A percentile compares a stretch with the other conserved stretches of the same genome.
Conservation (phyloP, 2,888 invertebrate genomes). For the Tachina grossa region DNA sequence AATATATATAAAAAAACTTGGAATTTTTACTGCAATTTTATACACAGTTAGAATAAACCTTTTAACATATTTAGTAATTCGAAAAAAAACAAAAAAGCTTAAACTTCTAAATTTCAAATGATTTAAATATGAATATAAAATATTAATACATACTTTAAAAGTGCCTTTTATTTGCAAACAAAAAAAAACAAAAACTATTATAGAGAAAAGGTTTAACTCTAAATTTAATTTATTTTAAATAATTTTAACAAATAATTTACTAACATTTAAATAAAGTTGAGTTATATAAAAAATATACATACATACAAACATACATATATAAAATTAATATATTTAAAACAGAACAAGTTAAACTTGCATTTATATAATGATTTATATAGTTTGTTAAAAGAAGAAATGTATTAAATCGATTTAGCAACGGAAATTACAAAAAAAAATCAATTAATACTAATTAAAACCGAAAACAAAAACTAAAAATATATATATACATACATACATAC, state of each 20-base stretch:
- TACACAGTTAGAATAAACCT: conserved; percentile 56
- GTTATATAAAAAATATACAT: conserved; percentile 41
- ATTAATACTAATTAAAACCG: conserved; percentile 6
- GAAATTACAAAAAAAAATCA: conserved; percentile 8
- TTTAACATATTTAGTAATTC: conserved; percentile 15
- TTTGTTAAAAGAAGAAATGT: conserved; percentile 6
- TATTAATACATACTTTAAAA: conserved; percentile 64
- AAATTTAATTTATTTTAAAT: conserved; percentile 49
- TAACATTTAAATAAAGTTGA: conserved; percentile 60
- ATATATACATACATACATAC: not conserved
- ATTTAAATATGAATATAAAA: conserved; percentile 18
- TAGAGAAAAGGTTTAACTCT: conserved; percentile 66
- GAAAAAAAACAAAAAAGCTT: conserved; percentile 26
- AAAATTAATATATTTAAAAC: conserved; percentile 55
- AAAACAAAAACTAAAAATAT: not conserved
- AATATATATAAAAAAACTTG: conserved; percentile 18
- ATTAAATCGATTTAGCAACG: conserved; percentile 20
- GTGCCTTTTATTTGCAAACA: conserved; percentile 70
- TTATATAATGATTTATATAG: conserved; percentile 51
- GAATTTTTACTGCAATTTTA: conserved; percentile 54
- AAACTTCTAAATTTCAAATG: conserved; percentile 34
- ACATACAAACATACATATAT: not conserved
- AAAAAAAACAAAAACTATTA: conserved; percentile 52
- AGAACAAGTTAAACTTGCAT: conserved; percentile 70
- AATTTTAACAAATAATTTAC: conserved; percentile 60